Evolutionary conservation across 2,797 vertebrate species (phyloP).

Genomic region (Cercopithecus hamlyni): DNA sequence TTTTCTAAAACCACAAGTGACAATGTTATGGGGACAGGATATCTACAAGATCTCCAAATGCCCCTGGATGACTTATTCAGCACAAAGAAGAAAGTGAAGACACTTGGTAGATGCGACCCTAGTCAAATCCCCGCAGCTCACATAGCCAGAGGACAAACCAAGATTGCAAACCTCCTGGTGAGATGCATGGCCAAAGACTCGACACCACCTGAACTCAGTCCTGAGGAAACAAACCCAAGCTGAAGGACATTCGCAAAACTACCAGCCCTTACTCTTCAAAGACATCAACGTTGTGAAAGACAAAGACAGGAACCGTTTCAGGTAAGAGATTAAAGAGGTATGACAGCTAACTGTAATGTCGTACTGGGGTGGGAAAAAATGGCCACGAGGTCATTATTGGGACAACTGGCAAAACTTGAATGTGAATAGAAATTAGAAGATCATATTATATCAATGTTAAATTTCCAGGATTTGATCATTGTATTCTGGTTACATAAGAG

Average conservation of each 20-base stretch:
- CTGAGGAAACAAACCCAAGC: not conserved
- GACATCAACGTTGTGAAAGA: not conserved
- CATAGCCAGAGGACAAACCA: not conserved
- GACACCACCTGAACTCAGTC: not conserved
- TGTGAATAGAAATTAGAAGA: not conserved
- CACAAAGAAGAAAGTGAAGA: not conserved
- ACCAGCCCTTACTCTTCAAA: not conserved
- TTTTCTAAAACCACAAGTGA: not conserved
- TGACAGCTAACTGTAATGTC: not conserved
- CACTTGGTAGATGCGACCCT: not conserved
- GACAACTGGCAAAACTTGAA: not conserved
- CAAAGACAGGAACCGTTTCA: not conserved
- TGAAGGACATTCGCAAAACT: not conserved
- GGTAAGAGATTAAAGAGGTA: not conserved
- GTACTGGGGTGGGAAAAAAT: not conserved
- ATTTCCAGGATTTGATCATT: not conserved
- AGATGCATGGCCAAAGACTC: rapidly evolving
- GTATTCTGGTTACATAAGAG: not conserved
- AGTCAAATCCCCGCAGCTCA: not conserved
- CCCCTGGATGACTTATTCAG: not conserved
- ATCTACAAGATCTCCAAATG: not conserved
- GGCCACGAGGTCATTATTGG: not conserved
- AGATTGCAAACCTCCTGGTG: not conserved
- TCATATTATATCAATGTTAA: no score
- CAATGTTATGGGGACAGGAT: not conserved